Conservation (phyloP, 2,797 vertebrate species). For the Sarcophilus harrisii region DNA sequence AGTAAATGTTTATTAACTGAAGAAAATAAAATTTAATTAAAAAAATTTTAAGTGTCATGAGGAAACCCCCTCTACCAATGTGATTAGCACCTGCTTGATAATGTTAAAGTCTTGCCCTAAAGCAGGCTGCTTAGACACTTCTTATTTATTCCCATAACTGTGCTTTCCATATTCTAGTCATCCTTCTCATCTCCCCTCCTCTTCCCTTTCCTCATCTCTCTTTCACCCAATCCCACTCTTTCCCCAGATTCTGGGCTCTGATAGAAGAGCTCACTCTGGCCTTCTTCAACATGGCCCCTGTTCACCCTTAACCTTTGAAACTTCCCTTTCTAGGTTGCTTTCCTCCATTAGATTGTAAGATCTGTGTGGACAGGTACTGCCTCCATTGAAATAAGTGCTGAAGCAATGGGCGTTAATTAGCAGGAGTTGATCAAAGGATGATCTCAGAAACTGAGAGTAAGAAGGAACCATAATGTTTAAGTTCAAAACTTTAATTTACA, state of each 20-base stretch:
- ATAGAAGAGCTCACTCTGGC: neutral
- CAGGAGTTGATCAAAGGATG: neutral
- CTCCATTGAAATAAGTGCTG: neutral
- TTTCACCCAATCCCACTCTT: too few species aligned
- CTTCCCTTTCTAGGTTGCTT: neutral
- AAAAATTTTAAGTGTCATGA: neutral
- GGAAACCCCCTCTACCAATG: neutral
- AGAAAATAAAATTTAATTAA: too few species aligned
- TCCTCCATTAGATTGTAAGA: neutral
- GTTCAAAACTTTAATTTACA: neutral
- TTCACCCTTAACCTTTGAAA: neutral
- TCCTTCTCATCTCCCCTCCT: neutral
- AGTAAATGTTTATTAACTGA: too few species aligned
- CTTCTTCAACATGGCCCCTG: neutral
- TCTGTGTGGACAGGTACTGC: neutral
- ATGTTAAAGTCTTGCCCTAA: neutral
- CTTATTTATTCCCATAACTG: neutral
- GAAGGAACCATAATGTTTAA: neutral
- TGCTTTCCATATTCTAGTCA: neutral
- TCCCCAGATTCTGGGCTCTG: neutral
- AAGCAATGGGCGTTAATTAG: neutral
- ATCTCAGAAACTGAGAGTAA: neutral
- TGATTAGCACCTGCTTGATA: neutral
- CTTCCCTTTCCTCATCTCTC: too few species aligned
- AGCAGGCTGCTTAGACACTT: neutral